These are phyloP conservation scores for Regulus satrapa DNA, from an alignment of 2,113 vertebrate genomes.

Conservation along the genomic window DNA sequence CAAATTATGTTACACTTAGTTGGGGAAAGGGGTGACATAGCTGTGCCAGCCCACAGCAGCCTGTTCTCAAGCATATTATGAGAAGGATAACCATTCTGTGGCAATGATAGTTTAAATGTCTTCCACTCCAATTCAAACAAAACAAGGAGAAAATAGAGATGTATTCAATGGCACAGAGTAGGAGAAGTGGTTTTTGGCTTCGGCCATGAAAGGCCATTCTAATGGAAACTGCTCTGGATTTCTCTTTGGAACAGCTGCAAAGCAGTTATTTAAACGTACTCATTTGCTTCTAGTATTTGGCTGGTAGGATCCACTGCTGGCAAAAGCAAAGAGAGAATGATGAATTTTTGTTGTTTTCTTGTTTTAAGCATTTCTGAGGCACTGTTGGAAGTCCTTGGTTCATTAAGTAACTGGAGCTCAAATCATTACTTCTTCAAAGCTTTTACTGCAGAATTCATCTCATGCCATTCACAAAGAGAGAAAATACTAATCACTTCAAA, in stretches of 20 bases:
- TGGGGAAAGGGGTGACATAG: neutral
- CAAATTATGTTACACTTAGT: neutral
- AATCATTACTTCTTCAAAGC: neutral
- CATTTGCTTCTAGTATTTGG: constrained; percentile 54
- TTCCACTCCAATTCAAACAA: neutral
- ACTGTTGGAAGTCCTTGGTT: constrained; percentile 1
- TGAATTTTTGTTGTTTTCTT: constrained; percentile 23
- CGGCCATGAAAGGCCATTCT: neutral
- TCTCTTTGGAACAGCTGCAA: constrained; percentile 51
- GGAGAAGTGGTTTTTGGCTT: constrained; percentile 39
- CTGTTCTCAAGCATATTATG: neutral
- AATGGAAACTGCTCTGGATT: constrained; percentile 52
- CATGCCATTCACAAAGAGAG: neutral
- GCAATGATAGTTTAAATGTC: neutral
- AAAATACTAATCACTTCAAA: neutral
- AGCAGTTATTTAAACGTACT: constrained; percentile 50
- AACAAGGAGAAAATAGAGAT: neutral
- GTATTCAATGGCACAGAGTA: neutral
- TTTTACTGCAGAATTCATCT: neutral
- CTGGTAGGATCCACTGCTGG: constrained; percentile 41
- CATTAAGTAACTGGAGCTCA: constrained; percentile 33
- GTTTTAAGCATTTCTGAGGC: constrained; percentile 12
- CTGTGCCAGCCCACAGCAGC: neutral
- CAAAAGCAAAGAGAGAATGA: constrained; percentile 30
- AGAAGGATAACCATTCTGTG: neutral